phyloP scores from a whole-genome alignment of 2,888 invertebrate species.

The Lapara coniferarum region DNA sequence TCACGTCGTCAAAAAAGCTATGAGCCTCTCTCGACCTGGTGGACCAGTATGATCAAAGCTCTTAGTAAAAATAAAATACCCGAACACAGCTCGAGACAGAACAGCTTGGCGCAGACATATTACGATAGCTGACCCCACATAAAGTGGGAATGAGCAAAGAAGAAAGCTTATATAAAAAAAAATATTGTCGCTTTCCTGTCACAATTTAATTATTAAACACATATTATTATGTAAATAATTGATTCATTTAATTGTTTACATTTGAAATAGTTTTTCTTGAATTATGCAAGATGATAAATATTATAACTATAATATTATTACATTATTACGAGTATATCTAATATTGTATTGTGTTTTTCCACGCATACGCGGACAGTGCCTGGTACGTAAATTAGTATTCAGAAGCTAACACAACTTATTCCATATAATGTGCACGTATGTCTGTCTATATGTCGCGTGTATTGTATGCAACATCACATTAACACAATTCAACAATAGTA shows the following conservation, averaged over 20 bases:
- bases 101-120: too few species aligned
- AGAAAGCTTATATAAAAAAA: too few species aligned
- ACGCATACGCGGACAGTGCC: conserved; percentile 62
- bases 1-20: too few species aligned
- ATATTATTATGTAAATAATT: background rate
- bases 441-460: conserved; percentile 27
- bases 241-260: background rate
- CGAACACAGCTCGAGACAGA: too few species aligned
- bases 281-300: background rate
- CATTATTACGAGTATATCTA: conserved; percentile 30
- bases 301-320: conserved; percentile 15
- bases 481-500: conserved; percentile 9
- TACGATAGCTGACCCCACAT: too few species aligned
- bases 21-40: too few species aligned
- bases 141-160: too few species aligned
- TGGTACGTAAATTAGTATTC: conserved; percentile 69
- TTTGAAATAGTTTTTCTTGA: background rate
- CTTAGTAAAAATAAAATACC: too few species aligned
- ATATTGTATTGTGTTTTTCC: conserved; percentile 49
- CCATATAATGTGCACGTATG: conserved; percentile 25
- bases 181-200: background rate
- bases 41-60: too few species aligned
- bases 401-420: conserved; percentile 30
- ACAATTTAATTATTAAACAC: background rate
- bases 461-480: conserved; percentile 28